phyloP scores from a whole-genome alignment of 2,113 vertebrate genomes.

The Chloropsis hardwickii region DNA sequence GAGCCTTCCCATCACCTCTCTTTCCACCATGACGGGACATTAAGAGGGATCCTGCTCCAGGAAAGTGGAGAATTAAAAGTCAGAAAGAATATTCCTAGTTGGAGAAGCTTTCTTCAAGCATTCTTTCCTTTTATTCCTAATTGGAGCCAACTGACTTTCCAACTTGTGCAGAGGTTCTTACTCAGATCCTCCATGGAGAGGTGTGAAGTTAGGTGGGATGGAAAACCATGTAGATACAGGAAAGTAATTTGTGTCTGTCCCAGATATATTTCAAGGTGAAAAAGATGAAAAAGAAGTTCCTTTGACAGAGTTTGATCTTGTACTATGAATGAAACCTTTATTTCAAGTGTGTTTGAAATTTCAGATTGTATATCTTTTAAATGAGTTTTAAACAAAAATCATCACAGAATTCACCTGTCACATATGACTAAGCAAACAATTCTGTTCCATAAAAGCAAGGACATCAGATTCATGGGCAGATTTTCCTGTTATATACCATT shows the following conservation, averaged over 20 bases:
- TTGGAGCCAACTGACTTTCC: neutral
- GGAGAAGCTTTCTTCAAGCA: neutral
- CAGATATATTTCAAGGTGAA: neutral
- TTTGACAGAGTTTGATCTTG: neutral
- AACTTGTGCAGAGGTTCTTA: neutral
- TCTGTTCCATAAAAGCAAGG: neutral
- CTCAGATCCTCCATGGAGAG: neutral
- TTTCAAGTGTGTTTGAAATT: neutral
- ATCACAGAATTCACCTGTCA: neutral
- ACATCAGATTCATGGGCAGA: neutral
- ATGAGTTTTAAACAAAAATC: neutral
- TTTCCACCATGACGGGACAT: neutral
- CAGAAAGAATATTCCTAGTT: neutral
- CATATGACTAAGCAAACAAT: constrained; percentile 6
- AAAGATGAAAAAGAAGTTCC: neutral
- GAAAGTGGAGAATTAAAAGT: neutral
- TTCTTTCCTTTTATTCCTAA: neutral
- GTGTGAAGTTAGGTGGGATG: neutral
- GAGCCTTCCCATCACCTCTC: neutral
- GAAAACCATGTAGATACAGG: neutral
- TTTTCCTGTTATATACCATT: neutral
- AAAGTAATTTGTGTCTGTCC: neutral
- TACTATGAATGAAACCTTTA: neutral
- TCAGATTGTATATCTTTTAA: neutral
- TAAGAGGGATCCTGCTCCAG: neutral